Evolutionary conservation across 1,140 invertebrate genomes (phyloP).

Genomic region (Brachionus asplanchnoidis): DNA sequence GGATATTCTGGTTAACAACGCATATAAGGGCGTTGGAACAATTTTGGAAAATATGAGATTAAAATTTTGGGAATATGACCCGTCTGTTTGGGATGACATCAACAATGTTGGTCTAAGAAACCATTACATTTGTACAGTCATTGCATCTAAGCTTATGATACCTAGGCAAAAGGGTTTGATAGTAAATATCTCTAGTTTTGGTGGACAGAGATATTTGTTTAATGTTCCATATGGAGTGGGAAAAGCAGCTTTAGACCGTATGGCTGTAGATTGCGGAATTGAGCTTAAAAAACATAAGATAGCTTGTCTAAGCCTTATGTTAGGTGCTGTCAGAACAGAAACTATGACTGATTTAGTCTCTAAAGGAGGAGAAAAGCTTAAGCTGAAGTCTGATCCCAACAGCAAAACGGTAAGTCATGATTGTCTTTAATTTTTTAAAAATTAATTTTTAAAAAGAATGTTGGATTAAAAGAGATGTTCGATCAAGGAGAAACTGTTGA

Average conservation of each 20-base stretch:
- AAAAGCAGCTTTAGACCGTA: slow-evolving; percentile 49
- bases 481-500: background rate
- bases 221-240: slow-evolving; percentile 39
- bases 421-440: background rate
- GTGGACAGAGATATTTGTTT: slow-evolving; percentile 57
- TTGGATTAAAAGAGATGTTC: background rate
- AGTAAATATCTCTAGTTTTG: slow-evolving; percentile 57
- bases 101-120: slow-evolving; percentile 59
- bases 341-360: background rate
- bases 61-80: slow-evolving; percentile 36
- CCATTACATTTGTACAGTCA: slow-evolving; percentile 56
- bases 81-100: slow-evolving; percentile 51
- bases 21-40: slow-evolving; percentile 54
- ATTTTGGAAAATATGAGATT: slow-evolving; percentile 22
- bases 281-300: slow-evolving; percentile 56
- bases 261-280: slow-evolving; percentile 56
- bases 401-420: background rate
- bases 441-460: background rate
- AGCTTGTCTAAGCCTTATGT: slow-evolving; percentile 44
- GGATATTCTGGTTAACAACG: slow-evolving; percentile 60
- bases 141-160: slow-evolving; percentile 57
- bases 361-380: slow-evolving; percentile 1
- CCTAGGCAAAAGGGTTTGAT: slow-evolving; percentile 55
- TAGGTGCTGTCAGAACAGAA: slow-evolving; percentile 43
- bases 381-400: slow-evolving; percentile 26